phyloP scores from a whole-genome alignment of 2,113 vertebrate genomes.

The Upupa epops region DNA sequence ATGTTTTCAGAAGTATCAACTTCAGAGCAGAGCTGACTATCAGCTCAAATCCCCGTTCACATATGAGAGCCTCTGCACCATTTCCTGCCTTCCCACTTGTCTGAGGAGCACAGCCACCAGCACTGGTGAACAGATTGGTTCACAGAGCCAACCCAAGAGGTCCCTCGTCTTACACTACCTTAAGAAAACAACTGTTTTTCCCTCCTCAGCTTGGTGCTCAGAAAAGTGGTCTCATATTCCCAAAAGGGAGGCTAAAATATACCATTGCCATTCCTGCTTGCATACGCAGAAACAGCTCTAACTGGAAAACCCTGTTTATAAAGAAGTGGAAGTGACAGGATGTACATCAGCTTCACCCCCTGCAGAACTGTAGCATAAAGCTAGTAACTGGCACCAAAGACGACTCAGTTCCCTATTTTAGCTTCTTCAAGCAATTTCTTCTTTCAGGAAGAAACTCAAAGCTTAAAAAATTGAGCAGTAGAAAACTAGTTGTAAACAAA shows the following conservation, averaged over 20 bases:
- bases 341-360: neutral
- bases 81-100: neutral
- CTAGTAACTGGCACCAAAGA: neutral
- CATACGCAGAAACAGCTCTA: neutral
- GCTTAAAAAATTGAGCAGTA: neutral
- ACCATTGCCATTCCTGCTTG: neutral
- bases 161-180: neutral
- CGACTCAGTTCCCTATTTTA: neutral
- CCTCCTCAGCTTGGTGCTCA: neutral
- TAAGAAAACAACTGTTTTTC: neutral
- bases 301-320: constrained; percentile 33
- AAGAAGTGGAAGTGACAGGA: neutral
- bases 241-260: neutral
- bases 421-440: neutral
- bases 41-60: neutral
- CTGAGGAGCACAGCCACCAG: neutral
- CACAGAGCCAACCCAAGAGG: neutral
- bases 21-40: neutral
- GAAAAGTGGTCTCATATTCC: neutral
- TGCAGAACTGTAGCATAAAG: neutral
- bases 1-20: neutral
- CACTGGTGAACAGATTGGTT: fast-evolving
- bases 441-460: neutral
- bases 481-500: neutral
- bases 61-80: neutral